phyloP scores from a whole-genome alignment of 2,888 invertebrate species.

The Cheilosia scutellata region DNA sequence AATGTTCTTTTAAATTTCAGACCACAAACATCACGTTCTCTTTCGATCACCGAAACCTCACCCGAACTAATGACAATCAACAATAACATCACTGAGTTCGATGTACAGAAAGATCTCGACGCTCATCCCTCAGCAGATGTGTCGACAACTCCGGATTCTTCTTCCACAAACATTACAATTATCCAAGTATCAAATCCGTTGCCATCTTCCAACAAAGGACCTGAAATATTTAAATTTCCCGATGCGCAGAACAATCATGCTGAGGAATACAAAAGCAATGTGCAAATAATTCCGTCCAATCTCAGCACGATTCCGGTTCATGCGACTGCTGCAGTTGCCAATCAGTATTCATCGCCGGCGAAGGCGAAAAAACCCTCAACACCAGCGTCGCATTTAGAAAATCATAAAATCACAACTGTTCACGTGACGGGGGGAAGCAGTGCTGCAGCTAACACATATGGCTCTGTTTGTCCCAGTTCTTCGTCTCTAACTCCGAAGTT shows the following conservation, averaged over 20 bases:
- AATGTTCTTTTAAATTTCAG: constrained; percentile 74
- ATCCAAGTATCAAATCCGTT: constrained; percentile 86
- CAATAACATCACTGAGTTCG: constrained; percentile 78
- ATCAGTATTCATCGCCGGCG: constrained; percentile 81
- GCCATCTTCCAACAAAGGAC: constrained; percentile 79
- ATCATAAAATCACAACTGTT: constrained; percentile 81
- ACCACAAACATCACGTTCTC: constrained; percentile 82
- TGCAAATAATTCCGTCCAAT: constrained; percentile 84
- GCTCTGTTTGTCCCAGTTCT: constrained; percentile 67
- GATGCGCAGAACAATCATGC: constrained; percentile 78
- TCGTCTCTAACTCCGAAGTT: constrained; percentile 79
- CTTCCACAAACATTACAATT: constrained; percentile 85
- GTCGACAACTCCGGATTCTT: constrained; percentile 37
- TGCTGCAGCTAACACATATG: constrained; percentile 65
- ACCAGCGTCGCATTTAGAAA: constrained; percentile 76
- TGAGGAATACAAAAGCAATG: constrained; percentile 83
- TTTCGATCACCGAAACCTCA: constrained; percentile 79
- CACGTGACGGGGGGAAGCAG: constrained; percentile 79
- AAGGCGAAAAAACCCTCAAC: constrained; percentile 77
- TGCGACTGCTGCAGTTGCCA: constrained; percentile 76
- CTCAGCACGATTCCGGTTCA: constrained; percentile 82
- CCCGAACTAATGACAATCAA: constrained; percentile 64
- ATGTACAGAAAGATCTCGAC: constrained; percentile 74
- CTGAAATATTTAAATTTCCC: constrained; percentile 82
- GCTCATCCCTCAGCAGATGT: constrained; percentile 48